Conservation (phyloP, 1,140 invertebrate genomes). For the Drosophila simulans region DNA sequence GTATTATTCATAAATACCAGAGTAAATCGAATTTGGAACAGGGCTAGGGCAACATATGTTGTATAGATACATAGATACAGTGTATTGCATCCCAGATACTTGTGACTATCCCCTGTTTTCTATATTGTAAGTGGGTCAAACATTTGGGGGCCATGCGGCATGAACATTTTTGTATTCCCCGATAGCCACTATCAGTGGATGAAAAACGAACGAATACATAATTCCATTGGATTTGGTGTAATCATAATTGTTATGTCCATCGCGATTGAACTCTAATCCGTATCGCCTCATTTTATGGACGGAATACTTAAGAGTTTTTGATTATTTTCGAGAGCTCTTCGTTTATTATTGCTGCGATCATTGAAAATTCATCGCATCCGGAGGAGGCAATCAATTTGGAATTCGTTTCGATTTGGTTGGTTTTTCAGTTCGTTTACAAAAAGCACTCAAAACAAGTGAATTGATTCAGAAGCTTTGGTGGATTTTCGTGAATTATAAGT, state of each 20-base stretch:
- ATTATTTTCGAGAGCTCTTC: slow-evolving; percentile 24
- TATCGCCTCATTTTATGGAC: slow-evolving; percentile 52
- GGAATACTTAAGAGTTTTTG: slow-evolving; percentile 24
- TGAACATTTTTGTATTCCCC: background rate
- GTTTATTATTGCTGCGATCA: slow-evolving; percentile 19
- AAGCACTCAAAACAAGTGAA: slow-evolving; percentile 7
- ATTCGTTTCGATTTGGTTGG: slow-evolving; percentile 12
- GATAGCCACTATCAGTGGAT: slow-evolving; percentile 41
- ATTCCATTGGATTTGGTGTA: background rate
- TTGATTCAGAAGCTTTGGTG: background rate
- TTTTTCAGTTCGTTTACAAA: slow-evolving; percentile 7
- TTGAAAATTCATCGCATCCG: slow-evolving; percentile 40
- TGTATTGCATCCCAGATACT: background rate
- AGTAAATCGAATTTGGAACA: background rate
- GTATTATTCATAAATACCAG: too few species aligned
- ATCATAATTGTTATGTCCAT: slow-evolving; percentile 47
- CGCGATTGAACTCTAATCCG: slow-evolving; percentile 55
- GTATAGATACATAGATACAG: slow-evolving; percentile 1
- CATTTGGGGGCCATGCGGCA: slow-evolving; percentile 29
- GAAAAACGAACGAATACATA: slow-evolving; percentile 1
- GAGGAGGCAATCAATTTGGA: slow-evolving; percentile 26
- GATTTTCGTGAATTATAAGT: background rate
- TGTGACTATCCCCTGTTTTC: background rate
- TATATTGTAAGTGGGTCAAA: slow-evolving; percentile 33
- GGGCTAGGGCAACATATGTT: slow-evolving; percentile 12